A percentile compares a stretch with the other conserved stretches of the same genome.
Evolutionary conservation across 2,797 vertebrate species (phyloP).

Genomic region (Masticophis lateralis): DNA sequence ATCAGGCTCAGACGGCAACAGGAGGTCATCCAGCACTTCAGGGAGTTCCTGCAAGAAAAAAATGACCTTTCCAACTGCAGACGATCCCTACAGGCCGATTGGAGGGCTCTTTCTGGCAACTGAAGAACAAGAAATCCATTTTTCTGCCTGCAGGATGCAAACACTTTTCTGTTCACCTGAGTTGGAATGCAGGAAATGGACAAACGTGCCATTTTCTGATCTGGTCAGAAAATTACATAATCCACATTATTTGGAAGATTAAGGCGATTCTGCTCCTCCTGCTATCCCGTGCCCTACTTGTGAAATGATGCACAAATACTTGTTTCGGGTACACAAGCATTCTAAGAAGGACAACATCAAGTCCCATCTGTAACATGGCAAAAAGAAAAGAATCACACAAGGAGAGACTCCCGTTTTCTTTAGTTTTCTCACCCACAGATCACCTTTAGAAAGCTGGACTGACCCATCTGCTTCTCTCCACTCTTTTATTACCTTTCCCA

Average conservation of each 20-base stretch:
- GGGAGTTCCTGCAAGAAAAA: constrained; percentile 80
- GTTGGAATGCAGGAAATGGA: background rate
- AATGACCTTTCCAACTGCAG: background rate
- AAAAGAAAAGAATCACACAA: background rate
- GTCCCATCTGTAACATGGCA: background rate
- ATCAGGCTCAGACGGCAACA: constrained; percentile 89
- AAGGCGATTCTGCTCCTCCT: too few species aligned
- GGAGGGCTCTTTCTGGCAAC: background rate
- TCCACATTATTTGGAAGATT: background rate
- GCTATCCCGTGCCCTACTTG: background rate
- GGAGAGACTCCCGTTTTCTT: background rate
- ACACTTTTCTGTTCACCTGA: background rate
- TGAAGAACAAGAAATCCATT: background rate
- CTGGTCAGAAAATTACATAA: background rate
- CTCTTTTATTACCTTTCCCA: background rate
- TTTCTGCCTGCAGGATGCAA: too few species aligned
- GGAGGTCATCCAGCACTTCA: constrained; percentile 86
- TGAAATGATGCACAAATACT: background rate
- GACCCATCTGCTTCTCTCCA: background rate
- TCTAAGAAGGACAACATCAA: background rate
- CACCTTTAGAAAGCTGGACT: background rate
- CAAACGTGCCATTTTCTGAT: too few species aligned
- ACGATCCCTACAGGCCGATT: background rate
- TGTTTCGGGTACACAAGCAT: background rate
- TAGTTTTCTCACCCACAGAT: background rate